These are phyloP conservation scores for Bubo bubo DNA, from an alignment of 2,113 vertebrate species.

Conservation along the genomic window DNA sequence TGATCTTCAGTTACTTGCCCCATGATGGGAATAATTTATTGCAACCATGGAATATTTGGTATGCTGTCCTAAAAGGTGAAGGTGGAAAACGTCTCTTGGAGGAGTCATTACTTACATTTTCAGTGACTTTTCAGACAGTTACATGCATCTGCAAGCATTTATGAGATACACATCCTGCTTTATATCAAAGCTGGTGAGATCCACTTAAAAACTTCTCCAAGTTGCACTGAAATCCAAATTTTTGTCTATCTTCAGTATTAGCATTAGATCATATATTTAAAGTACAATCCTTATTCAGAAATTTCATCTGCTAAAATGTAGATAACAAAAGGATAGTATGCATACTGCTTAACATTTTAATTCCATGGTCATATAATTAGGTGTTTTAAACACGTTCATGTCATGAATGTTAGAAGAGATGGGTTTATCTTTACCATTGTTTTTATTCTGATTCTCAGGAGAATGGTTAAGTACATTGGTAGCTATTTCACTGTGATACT, in stretches of 20 bases:
- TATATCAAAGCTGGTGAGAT: neutral
- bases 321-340: neutral
- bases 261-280: constrained; percentile 51
- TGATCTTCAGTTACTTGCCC: neutral
- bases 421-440: neutral
- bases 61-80: neutral
- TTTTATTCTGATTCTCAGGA: neutral
- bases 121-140: neutral
- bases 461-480: neutral
- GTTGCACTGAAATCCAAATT: constrained; percentile 31
- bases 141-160: constrained; percentile 13
- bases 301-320: constrained; percentile 63
- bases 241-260: neutral
- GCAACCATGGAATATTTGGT: neutral
- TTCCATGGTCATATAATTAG: neutral
- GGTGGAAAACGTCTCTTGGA: neutral
- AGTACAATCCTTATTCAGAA: constrained; percentile 28
- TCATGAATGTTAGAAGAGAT: neutral
- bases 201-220: neutral
- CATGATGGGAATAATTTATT: constrained; percentile 1
- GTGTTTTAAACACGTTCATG: neutral
- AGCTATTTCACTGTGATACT: neutral
- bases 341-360: neutral
- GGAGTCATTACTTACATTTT: constrained; percentile 22
- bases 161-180: constrained; percentile 6